A percentile compares a stretch with the other conserved stretches of the same genome.
Conservation (phyloP, 2,113 vertebrate genomes). For the Bos taurus region ARS-UCD2.0 NC_037337.1:37509501-37510000, state of each 20-base stretch:
- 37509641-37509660: neutral
- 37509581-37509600: neutral
- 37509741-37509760: neutral
- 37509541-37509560: neutral
- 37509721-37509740: neutral
- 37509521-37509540: neutral
- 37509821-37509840: neutral
- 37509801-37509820: neutral
- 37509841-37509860: neutral
- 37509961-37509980: neutral
- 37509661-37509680: neutral
- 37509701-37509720: neutral
- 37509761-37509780: neutral
- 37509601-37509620: neutral
- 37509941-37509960: accelerated
- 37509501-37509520: neutral
- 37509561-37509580: neutral
- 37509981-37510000: neutral
- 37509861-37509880: neutral
- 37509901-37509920: neutral
- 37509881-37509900: neutral
- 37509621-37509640: neutral
- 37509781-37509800: neutral
- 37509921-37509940: neutral
- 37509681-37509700: neutral